phyloP scores from a whole-genome alignment of 2,797 vertebrate genomes.

The Melopsittacus undulatus region DNA sequence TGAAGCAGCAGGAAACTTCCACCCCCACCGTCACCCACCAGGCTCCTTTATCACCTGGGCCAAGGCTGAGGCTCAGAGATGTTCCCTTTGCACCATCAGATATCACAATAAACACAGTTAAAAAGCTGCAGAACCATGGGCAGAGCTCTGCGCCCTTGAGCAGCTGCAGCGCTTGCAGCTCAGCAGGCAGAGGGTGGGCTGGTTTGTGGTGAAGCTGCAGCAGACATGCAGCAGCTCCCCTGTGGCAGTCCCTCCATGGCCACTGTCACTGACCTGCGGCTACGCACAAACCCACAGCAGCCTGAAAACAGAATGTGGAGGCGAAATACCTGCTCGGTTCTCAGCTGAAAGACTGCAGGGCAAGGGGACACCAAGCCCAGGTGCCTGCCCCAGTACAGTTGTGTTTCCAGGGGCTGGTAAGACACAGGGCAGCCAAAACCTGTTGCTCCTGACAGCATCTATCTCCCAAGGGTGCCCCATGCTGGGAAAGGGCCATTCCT shows the following conservation, averaged over 20 bases:
- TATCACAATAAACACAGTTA: neutral
- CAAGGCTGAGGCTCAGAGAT: neutral
- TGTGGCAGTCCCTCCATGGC: rapidly evolving
- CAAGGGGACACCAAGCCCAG: neutral
- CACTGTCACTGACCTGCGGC: rapidly evolving
- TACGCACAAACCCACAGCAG: neutral
- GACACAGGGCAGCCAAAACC: neutral
- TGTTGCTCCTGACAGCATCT: too few species aligned
- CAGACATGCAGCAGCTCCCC: neutral
- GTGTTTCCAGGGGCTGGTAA: neutral
- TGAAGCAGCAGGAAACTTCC: neutral
- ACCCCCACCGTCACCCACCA: neutral
- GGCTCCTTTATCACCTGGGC: neutral
- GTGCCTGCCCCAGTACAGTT: neutral
- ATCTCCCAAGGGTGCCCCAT: too few species aligned
- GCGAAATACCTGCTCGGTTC: neutral
- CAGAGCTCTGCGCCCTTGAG: neutral
- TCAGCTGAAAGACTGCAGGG: neutral
- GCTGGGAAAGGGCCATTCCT: neutral
- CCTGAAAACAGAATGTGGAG: neutral
- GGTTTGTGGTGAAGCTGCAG: too few species aligned
- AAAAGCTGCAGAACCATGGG: neutral
- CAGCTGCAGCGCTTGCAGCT: neutral
- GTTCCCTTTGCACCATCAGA: rapidly evolving
- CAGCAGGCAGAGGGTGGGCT: rapidly evolving